Base-by-base conservation (phyloP, 2,797 vertebrate genomes). In the Hyperoplus immaculatus region DNA sequence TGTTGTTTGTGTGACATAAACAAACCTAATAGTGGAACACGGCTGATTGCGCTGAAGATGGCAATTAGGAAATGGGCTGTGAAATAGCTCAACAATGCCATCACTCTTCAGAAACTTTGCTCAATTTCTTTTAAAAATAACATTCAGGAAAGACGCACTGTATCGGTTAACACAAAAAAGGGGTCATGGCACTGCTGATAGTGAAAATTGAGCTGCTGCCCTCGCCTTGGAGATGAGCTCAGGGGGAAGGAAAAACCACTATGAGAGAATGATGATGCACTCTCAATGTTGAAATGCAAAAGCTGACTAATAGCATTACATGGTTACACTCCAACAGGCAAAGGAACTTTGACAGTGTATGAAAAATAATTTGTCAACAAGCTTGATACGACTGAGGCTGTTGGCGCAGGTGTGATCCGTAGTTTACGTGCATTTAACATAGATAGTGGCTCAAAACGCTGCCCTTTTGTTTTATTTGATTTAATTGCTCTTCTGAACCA, bases 1-100 rank as follows among this genome's bases (percentile, higher is more conserved):
- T 83, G 69, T 60, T 72, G 72, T 62, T 16, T 54, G 58, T 54
- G 58, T 72, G 65, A 71, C 73, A 70, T 10, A 77, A 78, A 38
- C 38, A 70, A 78, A 58, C 21, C 0, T 29, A 85, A 78, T 16
- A 56, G 60, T 57, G 56, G 21, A 87, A 79, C 78, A 82, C 36
- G 58, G 81, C 81, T 88, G 87, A 93, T 65, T 82, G 80, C 82
- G 82, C 87, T 75, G 69, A 87, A 84, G 89, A 92, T 87, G 85
- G 72, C 83, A 85, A 90, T 93, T 91, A 91, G 75, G 67, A 91
- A 91, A 91, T 82, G 78, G 83, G 65, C 78, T 91, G 87, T 87
- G 88, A 92, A 89, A 92, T 67, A 86, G 72, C 75, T 75, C 53
- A 75, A 86, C 87, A 88, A 83, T 72, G 58, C 69, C 63, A 51